A percentile compares a stretch with the other conserved stretches of the same genome.
Evolutionary conservation across 2,797 vertebrate genomes (phyloP).

Genomic region (Lerista edwardsae): DNA sequence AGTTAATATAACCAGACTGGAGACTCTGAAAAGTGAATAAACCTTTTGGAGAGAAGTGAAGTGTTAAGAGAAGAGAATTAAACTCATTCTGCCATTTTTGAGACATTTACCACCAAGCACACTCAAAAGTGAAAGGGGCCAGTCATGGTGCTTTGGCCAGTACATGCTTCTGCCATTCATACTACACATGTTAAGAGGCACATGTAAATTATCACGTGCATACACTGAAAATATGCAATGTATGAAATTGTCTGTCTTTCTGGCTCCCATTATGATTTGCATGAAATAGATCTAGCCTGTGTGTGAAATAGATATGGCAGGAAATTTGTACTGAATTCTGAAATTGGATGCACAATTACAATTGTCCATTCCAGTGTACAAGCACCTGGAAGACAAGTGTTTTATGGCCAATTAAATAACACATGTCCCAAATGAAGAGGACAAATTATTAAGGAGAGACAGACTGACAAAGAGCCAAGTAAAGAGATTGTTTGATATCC

Average conservation of each 20-base stretch:
- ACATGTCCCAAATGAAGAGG: no score
- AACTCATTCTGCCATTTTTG: constrained; percentile 10
- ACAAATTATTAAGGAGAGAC: no score
- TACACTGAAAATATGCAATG: neutral
- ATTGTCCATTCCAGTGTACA: neutral
- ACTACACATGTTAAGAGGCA: neutral
- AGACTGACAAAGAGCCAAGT: no score
- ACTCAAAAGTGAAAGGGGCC: neutral
- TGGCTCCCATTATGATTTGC: neutral
- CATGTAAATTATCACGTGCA: neutral
- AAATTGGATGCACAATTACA: no score
- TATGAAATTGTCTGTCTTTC: neutral
- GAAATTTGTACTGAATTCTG: no score
- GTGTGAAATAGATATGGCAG: no score
- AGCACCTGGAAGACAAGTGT: neutral
- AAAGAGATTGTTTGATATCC: no score
- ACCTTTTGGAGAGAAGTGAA: constrained; percentile 44
- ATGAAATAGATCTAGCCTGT: neutral
- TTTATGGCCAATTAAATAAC: neutral
- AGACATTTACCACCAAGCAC: neutral
- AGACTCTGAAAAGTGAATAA: constrained; percentile 78
- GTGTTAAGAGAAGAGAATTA: constrained; percentile 50
- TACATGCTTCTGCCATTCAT: neutral
- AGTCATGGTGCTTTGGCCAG: neutral
- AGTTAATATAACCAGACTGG: constrained; percentile 74